These are phyloP conservation scores for Sminthurinus signatus DNA, from an alignment of 1,140 invertebrate species.

Conservation along the genomic window DNA sequence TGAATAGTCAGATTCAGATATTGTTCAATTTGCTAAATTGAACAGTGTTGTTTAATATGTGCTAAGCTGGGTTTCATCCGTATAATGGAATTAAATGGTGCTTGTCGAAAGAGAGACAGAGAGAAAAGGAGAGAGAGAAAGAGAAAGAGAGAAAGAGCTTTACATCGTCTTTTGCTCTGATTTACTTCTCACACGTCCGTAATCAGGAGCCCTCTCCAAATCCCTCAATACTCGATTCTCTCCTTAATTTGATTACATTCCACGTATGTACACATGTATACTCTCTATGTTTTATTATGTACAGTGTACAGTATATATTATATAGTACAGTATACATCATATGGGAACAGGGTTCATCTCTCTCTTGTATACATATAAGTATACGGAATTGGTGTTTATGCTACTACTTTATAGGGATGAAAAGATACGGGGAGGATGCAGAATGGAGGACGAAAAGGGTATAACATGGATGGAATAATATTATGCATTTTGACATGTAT, in stretches of 20 bases:
- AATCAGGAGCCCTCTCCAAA: constrained; percentile 36
- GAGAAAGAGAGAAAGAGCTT: no score
- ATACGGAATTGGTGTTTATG: not conserved
- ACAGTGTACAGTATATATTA: not conserved
- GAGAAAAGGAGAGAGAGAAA: no score
- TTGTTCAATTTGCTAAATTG: constrained; percentile 42
- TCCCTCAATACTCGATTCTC: constrained; percentile 40
- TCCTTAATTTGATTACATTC: constrained; percentile 16
- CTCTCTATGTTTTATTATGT: not conserved
- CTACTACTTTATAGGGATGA: not conserved
- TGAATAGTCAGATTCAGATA: constrained; percentile 35
- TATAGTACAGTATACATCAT: not conserved
- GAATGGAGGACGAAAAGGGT: not conserved
- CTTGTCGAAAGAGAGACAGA: constrained; percentile 35
- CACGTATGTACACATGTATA: not conserved
- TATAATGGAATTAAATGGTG: constrained; percentile 43
- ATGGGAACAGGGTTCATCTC: not conserved
- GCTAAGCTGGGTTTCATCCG: constrained; percentile 41
- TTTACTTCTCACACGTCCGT: constrained; percentile 28
- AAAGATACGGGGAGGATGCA: not conserved
- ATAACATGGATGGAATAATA: not conserved
- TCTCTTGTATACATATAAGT: not conserved
- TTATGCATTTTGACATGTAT: not conserved
- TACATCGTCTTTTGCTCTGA: constrained; percentile 28
- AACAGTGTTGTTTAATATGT: constrained; percentile 41